phyloP scores from a whole-genome alignment of 2,113 vertebrate genomes.

The Alethe castanea region DNA sequence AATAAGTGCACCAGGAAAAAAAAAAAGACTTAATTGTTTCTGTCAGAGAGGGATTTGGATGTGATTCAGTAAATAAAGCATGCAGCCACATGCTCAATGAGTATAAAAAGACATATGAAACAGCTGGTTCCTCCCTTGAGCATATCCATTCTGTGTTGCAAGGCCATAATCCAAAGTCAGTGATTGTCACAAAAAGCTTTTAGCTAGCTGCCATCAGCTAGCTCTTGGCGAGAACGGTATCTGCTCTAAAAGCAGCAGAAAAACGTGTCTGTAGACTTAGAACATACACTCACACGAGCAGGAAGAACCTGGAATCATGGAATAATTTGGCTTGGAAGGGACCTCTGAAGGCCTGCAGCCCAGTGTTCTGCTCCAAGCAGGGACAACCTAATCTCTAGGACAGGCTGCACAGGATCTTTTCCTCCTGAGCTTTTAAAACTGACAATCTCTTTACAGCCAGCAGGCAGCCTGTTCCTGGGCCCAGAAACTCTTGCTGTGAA shows the following conservation, averaged over 20 bases:
- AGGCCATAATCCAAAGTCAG: neutral
- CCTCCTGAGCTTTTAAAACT: neutral
- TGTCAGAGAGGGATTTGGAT: neutral
- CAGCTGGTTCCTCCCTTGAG: conserved; percentile 3
- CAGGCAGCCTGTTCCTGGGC: neutral
- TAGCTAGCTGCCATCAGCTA: neutral
- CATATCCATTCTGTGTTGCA: neutral
- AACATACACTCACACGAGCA: neutral
- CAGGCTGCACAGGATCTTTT: neutral
- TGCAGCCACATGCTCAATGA: neutral
- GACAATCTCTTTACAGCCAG: neutral
- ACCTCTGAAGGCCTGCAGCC: neutral
- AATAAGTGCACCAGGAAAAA: neutral
- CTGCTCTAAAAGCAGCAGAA: conserved; percentile 4
- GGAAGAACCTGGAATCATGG: neutral
- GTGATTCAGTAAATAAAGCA: neutral
- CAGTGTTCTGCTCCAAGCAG: neutral
- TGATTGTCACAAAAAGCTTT: neutral
- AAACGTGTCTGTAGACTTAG: neutral
- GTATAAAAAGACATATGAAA: conserved; percentile 1
- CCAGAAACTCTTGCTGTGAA: neutral
- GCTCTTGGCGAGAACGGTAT: neutral
- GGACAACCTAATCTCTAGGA: accelerated
- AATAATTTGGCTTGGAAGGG: neutral
- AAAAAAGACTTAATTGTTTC: neutral